Evolutionary conservation across 2,113 vertebrate species (phyloP), one percentile per base, ranked within the genome.

Genomic region (Grus americana): DNA sequence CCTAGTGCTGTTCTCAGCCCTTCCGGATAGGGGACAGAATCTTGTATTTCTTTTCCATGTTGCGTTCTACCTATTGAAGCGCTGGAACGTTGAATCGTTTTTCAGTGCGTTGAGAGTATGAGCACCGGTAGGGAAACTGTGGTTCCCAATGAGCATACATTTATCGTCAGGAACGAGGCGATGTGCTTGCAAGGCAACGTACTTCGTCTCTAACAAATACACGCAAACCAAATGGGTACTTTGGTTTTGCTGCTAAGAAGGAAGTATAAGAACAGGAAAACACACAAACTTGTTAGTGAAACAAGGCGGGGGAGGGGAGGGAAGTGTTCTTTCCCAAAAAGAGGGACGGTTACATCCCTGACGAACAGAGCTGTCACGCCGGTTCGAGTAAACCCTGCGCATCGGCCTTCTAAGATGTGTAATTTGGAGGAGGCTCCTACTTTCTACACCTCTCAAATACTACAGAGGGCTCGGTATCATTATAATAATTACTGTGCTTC

Each of bases 301-400:
- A 91, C 27, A 2, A 6, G 44, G 44, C 44, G 84, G 38, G 10
- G 5, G 12, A 24, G 24, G 18, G 52, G 26, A 9, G 8, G 21
- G 38, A 58, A 62, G 49, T 34, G 57, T 13, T 89, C 17, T 71
- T 30, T 52, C 30, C 52, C 24, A n/a, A 57, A 40, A 65, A 49
- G 6, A 55, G 40, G 23, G 17, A 47, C 10, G 34, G 34, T 30
- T 55, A 15, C 47, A 27, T 19, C 55, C 24, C 59, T 44, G 29
- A 73, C 0, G 0, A 83, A 52, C 20, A 4, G 5, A 80, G 19
- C 18, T 67, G 34, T 44, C 0, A 0, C 13, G 36, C 17, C 18
- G 38, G 17, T 26, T 6, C 50, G 68, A 83, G 63, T 16, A 71
- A 91, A 71, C 8, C 26, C 32, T 21, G 47, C 22, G 22, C 1